Base-by-base conservation (phyloP, 2,113 vertebrate genomes). In the Eulemur rufifrons region DNA sequence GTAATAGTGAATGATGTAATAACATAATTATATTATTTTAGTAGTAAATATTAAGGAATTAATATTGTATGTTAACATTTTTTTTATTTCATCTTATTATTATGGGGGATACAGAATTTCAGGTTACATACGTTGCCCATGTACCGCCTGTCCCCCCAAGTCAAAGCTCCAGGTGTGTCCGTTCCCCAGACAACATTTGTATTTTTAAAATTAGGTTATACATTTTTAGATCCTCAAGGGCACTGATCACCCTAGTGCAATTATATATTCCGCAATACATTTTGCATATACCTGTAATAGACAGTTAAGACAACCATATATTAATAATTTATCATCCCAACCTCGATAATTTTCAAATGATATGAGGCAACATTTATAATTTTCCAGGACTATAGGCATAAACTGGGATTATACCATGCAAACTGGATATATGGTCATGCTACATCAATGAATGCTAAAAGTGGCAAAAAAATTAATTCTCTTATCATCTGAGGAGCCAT, bases 291-390 rank as follows among this genome's bases (percentile, higher is more conserved):
- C 45, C 73, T 8, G 8, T 76, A 93, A 54, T 76, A 73, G 14
- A 90, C 14, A 39, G 69, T 89, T 84, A 87, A 77, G 39, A 6
- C 23, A 96, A 39, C 18, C 15, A 47, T 56, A 56, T 56, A 56
- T 56, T 56, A 64, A 61, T 86, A 78, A 68, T 61, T 89, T 95
- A 34, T 96, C 54, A 86, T 92, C 29, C 32, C 73, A 69, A 76
- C 6, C 9, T 95, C 32, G 23, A 81, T 78, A 68, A 71, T 64
- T 91, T 91, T 86, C 56, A 86, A 91, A 42, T 83, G 83, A 91
- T 95, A 95, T 74, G 8, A 5, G 8, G 8, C 3, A 64, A 13
- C 25, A 5, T 83, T 89, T 86, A 91, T 86, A 86, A 74, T 93
- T 91, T 93, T 94, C 34, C 11, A 56, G n/a, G 23, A 47, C 12